Base-by-base conservation (phyloP, 2,113 vertebrate genomes). In the Mungos mungo region DNA sequence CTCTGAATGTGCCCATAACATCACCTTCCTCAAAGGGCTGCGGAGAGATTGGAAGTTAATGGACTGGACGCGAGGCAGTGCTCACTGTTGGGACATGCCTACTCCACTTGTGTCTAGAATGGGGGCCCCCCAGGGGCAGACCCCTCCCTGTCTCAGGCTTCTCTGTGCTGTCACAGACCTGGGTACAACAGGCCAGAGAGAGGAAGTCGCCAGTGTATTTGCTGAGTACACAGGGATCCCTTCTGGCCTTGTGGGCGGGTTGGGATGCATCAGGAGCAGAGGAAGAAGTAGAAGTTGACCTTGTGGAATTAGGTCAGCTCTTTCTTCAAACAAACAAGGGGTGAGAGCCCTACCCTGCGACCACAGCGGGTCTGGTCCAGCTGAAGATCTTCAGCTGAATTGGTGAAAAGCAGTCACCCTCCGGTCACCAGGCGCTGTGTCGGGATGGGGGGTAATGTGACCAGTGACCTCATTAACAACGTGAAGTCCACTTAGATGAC, bases 371-470 rank as follows among this genome's bases (percentile, higher is more conserved):
- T 63, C 87, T n/a, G 45, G 35, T 88, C 50, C 93, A 38, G 66
- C 98, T 95, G 27, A 88, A 98, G 71, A 98, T 96, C 97, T 98
- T 98, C 71, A 81, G 96, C 66, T 97, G 97, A 98, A 98, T 99
- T 98, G 98, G 98, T 99, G 98, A 91, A 98, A 81, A 98, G 98
- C 98, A 98, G 98, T 99, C 98, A 98, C 98, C 98, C 94, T 97
- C 95, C 97, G 96, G 98, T 96, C 94, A 97, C 97, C 97, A 96
- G 96, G 92, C 98, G 93, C 97, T 33, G 98, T 98, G 96, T 96
- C 88, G 68, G 23, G 76, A 92, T 33, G 0, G 90, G 88, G 95
- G 96, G 95, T 96, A 18, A 50, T 96, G 97, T 98, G 98, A 99
- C 98, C 98, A 98, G 99, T 98, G 93, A 97, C 97, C 98, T 98